A percentile compares a stretch with the other conserved stretches of the same genome.
These are phyloP conservation scores for Athene noctua DNA, from an alignment of 2,113 vertebrate species.

Conservation along the genomic window DNA sequence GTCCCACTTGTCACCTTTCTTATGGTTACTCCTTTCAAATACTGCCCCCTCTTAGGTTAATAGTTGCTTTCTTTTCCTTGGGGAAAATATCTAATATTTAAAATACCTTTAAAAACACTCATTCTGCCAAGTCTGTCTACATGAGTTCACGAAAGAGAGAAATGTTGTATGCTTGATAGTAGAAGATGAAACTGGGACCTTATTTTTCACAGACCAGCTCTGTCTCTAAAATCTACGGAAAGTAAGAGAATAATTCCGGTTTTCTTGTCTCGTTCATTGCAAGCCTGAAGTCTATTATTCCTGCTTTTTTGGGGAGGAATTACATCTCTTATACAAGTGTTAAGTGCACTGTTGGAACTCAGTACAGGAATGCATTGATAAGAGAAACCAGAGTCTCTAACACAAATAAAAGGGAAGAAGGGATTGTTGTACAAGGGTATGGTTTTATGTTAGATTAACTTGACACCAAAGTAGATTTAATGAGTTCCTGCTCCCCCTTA, in stretches of 20 bases:
- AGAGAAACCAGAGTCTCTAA: background rate
- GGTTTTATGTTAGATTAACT: background rate
- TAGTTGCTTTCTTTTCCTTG: background rate
- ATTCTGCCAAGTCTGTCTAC: background rate
- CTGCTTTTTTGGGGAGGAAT: background rate
- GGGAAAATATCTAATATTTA: background rate
- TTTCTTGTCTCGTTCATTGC: background rate
- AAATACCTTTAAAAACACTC: background rate
- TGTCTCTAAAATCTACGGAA: background rate
- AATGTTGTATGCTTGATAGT: background rate
- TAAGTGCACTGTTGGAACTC: background rate
- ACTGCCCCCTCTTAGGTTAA: background rate
- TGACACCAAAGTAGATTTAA: background rate
- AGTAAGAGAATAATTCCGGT: background rate
- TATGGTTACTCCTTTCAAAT: background rate
- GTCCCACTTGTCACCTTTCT: background rate
- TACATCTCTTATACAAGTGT: background rate
- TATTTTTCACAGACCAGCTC: background rate
- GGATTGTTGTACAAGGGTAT: background rate
- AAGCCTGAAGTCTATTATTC: background rate
- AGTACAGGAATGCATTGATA: background rate
- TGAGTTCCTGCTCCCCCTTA: background rate
- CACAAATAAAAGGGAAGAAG: background rate
- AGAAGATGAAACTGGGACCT: background rate
- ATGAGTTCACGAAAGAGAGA: background rate